These are phyloP conservation scores for Muntiacus muntjak DNA, from an alignment of 2,113 vertebrate species.

Conservation along the genomic window DNA sequence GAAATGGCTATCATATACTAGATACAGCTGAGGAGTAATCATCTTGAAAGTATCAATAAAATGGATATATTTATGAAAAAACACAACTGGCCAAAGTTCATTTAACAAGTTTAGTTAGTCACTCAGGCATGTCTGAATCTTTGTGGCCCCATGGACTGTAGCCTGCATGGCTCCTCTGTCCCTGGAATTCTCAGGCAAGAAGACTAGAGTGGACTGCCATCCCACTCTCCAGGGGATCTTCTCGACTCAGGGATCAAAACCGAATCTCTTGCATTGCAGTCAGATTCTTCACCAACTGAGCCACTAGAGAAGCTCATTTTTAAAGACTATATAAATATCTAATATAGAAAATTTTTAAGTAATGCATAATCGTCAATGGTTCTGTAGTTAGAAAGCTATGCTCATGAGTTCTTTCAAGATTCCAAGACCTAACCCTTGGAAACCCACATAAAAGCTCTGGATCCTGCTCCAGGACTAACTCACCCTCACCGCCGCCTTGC, in stretches of 20 bases:
- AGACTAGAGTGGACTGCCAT: neutral
- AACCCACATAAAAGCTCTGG: too few relatives aligned
- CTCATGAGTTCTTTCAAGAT: neutral
- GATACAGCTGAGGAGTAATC: neutral
- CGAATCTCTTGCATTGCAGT: neutral
- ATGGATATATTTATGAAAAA: neutral
- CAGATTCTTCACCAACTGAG: neutral
- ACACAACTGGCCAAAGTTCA: neutral
- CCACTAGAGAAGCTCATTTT: neutral
- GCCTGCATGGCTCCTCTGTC: neutral
- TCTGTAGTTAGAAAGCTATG: neutral
- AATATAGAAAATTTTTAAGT: neutral
- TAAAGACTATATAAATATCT: neutral
- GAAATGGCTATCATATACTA: accelerated
- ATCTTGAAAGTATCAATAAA: neutral
- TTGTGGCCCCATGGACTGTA: neutral
- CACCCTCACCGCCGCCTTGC: accelerated
- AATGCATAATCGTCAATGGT: accelerated
- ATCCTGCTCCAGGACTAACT: too few relatives aligned
- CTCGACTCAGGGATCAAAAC: neutral
- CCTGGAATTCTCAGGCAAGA: neutral
- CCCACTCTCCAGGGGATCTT: neutral
- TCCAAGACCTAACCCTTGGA: too few relatives aligned
- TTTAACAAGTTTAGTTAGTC: neutral
- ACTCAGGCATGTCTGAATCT: neutral